A percentile compares a stretch with the other conserved stretches of the same genome.
These are phyloP conservation scores for Harpagus bidentatus DNA, from an alignment of 2,113 vertebrate genomes.

Conservation along the genomic window DNA sequence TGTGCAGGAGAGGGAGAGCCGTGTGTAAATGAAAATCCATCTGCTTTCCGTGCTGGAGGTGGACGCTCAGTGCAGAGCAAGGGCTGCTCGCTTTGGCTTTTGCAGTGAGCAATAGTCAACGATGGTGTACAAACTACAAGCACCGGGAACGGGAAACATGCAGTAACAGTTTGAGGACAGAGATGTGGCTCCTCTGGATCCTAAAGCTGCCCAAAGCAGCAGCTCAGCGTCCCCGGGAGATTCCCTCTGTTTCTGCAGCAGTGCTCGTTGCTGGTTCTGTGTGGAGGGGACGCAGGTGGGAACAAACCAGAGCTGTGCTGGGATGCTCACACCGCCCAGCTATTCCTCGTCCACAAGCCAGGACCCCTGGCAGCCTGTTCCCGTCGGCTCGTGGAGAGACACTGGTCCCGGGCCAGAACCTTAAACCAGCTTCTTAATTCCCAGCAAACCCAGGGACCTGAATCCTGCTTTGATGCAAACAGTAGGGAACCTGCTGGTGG, in stretches of 20 bases:
- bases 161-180: not conserved
- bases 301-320: not conserved
- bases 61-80: not conserved
- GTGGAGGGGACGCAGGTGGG: not conserved
- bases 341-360: not conserved
- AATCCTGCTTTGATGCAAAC: not conserved
- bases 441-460: not conserved
- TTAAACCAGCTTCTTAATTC: not conserved
- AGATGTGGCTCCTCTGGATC: not conserved
- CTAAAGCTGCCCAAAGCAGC: not conserved
- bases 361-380: not conserved
- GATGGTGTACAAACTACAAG: not conserved
- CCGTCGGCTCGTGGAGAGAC: rapidly evolving
- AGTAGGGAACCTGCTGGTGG: not conserved
- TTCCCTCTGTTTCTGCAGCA: not conserved
- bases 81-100: not conserved
- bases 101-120: not conserved
- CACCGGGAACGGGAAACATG: not conserved
- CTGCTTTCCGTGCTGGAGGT: not conserved
- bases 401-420: not conserved
- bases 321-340: rapidly evolving
- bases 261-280: not conserved
- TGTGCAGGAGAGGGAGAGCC: not conserved
- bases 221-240: not conserved
- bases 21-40: not conserved